These are phyloP conservation scores for Temnothorax ravouxi DNA, from an alignment of 2,888 invertebrate species.

Conservation along the genomic window DNA sequence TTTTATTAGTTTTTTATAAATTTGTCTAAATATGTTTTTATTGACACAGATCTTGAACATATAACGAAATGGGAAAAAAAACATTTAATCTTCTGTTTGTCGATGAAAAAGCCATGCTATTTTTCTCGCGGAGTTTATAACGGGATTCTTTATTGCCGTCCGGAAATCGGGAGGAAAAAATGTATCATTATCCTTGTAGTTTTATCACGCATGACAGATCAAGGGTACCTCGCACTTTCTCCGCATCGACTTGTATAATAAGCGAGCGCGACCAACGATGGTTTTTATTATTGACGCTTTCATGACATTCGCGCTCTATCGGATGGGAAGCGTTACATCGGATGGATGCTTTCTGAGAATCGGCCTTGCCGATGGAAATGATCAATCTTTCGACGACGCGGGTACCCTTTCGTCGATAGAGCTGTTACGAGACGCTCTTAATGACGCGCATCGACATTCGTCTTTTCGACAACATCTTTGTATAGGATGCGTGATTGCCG, in stretches of 20 bases:
- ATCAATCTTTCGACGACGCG: conserved; percentile 44
- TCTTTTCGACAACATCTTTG: background rate
- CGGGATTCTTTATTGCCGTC: conserved; percentile 8
- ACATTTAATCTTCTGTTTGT: background rate
- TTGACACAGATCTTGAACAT: background rate
- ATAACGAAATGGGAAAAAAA: background rate
- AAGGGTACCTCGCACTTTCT: conserved; percentile 61
- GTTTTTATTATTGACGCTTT: conserved; percentile 65
- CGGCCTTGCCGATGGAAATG: conserved; percentile 64
- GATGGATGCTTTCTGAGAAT: conserved; percentile 43
- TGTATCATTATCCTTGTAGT: conserved; percentile 42
- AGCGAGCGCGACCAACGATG: conserved; percentile 30
- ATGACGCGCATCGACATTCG: background rate
- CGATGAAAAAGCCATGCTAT: background rate
- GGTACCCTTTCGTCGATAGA: background rate
- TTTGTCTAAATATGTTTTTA: background rate
- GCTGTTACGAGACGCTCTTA: background rate
- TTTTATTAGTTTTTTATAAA: background rate
- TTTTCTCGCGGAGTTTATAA: conserved; percentile 2
- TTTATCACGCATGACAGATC: conserved; percentile 72
- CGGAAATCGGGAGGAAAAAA: conserved; percentile 42
- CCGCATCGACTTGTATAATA: background rate
- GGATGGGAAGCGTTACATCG: conserved; percentile 62
- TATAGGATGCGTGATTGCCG: conserved; percentile 16
- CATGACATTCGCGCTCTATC: conserved; percentile 73